Evolutionary conservation across 2,888 invertebrate species (phyloP).

Genomic region (Mythimna impura): DNA sequence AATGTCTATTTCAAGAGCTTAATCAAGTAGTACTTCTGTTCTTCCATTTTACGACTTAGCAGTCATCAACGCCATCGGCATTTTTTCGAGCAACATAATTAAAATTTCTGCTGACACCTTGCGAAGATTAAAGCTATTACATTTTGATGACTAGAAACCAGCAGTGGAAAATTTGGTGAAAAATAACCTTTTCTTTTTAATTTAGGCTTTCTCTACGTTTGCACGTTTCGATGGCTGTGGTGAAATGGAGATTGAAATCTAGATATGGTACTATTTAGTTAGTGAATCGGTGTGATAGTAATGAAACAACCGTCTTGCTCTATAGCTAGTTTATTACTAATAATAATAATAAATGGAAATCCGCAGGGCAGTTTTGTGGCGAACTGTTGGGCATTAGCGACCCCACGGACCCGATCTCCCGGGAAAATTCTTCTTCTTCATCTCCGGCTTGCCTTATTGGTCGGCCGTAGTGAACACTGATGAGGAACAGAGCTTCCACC

Average conservation of each 20-base stretch:
- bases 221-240: constrained; percentile 11
- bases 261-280: background rate
- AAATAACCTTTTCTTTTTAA: constrained; percentile 51
- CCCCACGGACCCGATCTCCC: no score
- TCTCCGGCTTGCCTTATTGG: no score
- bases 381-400: no score
- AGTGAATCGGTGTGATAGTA: no score
- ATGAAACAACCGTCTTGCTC: no score
- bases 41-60: background rate
- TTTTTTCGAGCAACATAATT: constrained; percentile 80
- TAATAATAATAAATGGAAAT: no score
- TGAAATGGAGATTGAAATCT: background rate
- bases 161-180: constrained; percentile 60
- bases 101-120: constrained; percentile 82
- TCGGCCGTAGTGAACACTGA: no score
- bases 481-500: no score
- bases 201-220: constrained; percentile 28
- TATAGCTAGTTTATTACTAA: no score
- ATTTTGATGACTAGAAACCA: constrained; percentile 75
- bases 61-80: constrained; percentile 72
- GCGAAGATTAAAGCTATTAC: constrained; percentile 75
- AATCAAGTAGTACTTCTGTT: constrained; percentile 31
- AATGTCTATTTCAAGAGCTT: constrained; percentile 1
- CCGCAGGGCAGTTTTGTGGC: no score
- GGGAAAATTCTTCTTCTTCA: no score